Evolutionary conservation across 2,113 vertebrate species (phyloP).

Genomic region (Brevimyrus niger): DNA sequence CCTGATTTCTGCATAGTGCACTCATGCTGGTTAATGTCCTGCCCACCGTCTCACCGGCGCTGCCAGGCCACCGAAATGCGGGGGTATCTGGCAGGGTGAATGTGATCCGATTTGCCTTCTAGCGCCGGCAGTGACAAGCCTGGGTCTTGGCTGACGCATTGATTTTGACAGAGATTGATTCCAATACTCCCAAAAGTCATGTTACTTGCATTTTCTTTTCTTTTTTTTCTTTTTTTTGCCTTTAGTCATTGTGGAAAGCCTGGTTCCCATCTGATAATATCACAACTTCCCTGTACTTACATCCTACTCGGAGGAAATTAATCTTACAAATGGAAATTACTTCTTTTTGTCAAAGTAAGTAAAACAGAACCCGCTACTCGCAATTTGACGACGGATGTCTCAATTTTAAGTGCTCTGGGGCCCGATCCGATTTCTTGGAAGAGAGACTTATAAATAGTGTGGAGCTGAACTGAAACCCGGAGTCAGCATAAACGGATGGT

Average conservation of each 20-base stretch:
- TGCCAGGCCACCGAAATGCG: background rate
- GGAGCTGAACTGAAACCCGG: background rate
- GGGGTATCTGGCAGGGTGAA: background rate
- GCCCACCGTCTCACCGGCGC: background rate
- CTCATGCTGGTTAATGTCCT: background rate
- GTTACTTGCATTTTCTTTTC: background rate
- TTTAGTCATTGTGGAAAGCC: background rate
- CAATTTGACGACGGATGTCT: background rate
- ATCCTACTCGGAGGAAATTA: constrained; percentile 6
- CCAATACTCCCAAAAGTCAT: background rate
- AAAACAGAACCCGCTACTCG: background rate
- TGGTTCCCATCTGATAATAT: background rate
- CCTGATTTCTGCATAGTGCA: background rate
- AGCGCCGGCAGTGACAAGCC: background rate
- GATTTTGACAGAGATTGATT: background rate
- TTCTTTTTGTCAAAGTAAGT: background rate
- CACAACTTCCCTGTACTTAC: background rate
- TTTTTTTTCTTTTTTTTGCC: background rate
- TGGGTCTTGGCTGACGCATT: background rate
- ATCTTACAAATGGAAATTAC: background rate
- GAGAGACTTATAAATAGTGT: background rate
- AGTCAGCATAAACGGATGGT: background rate
- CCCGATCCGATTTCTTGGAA: background rate
- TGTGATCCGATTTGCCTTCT: background rate
- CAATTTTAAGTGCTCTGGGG: background rate